Conservation (phyloP, 2,797 vertebrate species). For the Acipenser transmontanus region DNA sequence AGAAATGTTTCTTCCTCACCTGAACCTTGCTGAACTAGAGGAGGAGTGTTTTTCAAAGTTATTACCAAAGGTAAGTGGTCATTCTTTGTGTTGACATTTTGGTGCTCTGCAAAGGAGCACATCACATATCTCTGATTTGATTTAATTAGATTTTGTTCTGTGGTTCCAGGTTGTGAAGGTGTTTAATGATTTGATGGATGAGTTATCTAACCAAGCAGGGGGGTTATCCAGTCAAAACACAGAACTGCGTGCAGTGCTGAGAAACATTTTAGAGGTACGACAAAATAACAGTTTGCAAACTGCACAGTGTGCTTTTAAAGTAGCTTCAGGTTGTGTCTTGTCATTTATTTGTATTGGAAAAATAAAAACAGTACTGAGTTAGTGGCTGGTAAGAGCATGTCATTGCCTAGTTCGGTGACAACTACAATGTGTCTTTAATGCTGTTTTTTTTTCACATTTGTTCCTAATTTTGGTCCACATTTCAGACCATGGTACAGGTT, state of each 20-base stretch:
- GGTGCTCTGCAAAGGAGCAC: neutral
- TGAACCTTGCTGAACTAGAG: constrained; percentile 71
- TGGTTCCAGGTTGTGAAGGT: constrained; percentile 63
- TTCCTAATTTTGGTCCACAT: too few relatives aligned
- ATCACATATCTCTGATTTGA: too few relatives aligned
- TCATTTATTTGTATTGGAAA: too few relatives aligned
- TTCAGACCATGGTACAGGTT: constrained; percentile 70
- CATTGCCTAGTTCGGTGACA: too few relatives aligned
- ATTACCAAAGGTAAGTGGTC: constrained; percentile 75
- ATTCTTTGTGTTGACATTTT: neutral
- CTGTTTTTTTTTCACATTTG: too few relatives aligned
- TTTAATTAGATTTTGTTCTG: neutral
- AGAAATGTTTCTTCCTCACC: constrained; percentile 85
- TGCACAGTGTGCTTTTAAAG: too few relatives aligned
- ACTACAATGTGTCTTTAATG: too few relatives aligned
- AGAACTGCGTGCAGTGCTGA: constrained; percentile 64
- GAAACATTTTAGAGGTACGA: constrained; percentile 73
- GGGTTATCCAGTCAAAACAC: constrained; percentile 76
- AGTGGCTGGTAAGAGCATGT: too few relatives aligned
- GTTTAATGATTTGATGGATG: constrained; percentile 74
- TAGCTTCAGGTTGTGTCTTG: too few relatives aligned
- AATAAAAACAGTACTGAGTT: too few relatives aligned
- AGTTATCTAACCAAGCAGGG: constrained; percentile 69
- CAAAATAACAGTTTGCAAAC: neutral
- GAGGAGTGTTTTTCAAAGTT: constrained; percentile 76